Base-by-base conservation (phyloP, 2,113 vertebrate genomes). In the Boleophthalmus pectinirostris region DNA sequence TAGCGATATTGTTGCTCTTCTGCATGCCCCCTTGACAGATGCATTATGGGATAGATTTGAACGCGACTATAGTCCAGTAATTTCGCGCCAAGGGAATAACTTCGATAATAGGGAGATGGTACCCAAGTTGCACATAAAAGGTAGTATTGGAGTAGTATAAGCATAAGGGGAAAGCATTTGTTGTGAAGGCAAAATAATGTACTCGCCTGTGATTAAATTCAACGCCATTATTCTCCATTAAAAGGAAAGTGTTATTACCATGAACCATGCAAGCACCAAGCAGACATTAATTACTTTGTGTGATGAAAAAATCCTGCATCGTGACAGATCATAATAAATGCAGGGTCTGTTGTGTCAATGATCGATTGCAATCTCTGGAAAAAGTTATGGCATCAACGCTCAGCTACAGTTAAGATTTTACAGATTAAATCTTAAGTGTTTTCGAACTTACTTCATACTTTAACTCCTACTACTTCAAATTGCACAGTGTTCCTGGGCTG, bases 321-420 rank as follows among this genome's bases (percentile, higher is more conserved):
- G 72, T 70, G 78, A 75, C 75, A 60, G 46, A 47, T 79, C 73
- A 86, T 82, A 78, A 81, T 73, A 69, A 66, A 84, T 74, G 33
- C 20, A 57, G 47, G 61, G 33, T 43, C 70, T 46, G 23, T 25
- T 54, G 20, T 21, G 69, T 74, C 68, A 47, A 58, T 67, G 70
- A 84, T 83, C 76, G 79, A 81, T 72, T 73, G 15, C 29, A 45
- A 63, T 65, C 54, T 72, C n/a, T 68, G 23, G 21, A 66, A 68
- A 73, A 66, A 54, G 53, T 25, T 38, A 21, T n/a, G 20, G 33
- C 61, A n/a, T 35, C 33, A 13, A 64, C 18, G 18, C 58, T 61
- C 13, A 9, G 15, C 15, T 1, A 61, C 33, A 33, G 25, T 61
- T 10, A 33, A 12, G 7, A 2, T 61, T 61, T 33, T 33, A 61